Base-by-base conservation (phyloP, 1,140 invertebrate genomes). In the Megalonaias nervosa region DNA sequence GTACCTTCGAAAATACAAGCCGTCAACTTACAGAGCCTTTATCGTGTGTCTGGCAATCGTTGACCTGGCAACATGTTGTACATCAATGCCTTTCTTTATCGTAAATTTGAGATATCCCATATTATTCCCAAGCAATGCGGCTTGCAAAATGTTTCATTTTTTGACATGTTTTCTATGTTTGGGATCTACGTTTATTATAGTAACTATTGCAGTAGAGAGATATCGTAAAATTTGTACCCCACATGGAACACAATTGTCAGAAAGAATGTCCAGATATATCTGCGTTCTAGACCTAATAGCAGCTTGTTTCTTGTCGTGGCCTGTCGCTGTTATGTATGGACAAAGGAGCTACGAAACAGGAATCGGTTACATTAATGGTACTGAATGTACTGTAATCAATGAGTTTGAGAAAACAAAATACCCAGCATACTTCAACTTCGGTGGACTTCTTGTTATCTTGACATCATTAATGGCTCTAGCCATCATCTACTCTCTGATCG, bases 191-290 rank as follows among this genome's bases (percentile, higher is more conserved):
- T 64, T 77, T 13, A 23, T 77, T 19, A 38, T 77, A 23, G 15
- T 77, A 15, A 62, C 71, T 2, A 77, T 77, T 59, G 61, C 75
- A 4, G 60, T 71, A 1, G 75, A 77, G 21, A 48, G 75, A 13
- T 77, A 56, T 38, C 59, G 75, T 21, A 77, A 77, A 77, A 77
- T 77, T n/a, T 69, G 67, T 26, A 57, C 48, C 57, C 75, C 75
- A 64, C 59, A 71, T 17, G 71, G 67, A 48, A 71, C n/a, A 1
- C 75, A 77, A 56, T 55, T 77, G n/a, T 58, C 60, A 21, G 21
- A 23, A 1, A 65, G 56, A 21, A 61, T 71, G n/a, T 71, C 61
- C 3, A 56, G 67, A 11, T 71, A 59, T 60, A 38, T 77, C 13
- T 77, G 75, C 62, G 67, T 71, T 59, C 68, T 60, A n/a, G 61